Evolutionary conservation across 2,797 vertebrate genomes (phyloP).

Genomic region (Sitta carolinensis): DNA sequence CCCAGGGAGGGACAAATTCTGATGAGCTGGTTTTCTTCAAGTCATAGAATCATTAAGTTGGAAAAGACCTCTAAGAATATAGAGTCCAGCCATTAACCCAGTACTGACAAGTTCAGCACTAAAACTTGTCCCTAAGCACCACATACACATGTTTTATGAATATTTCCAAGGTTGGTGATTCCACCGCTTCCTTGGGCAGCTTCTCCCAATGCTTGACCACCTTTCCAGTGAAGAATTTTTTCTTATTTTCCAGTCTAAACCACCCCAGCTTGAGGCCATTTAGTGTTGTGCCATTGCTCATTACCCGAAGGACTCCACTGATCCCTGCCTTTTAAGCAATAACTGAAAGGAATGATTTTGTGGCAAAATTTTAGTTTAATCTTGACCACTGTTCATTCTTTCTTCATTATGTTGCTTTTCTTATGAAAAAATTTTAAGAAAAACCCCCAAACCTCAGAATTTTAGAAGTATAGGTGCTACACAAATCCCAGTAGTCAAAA

Average conservation of each 20-base stretch:
- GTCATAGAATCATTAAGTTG: not conserved
- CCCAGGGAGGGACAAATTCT: not conserved
- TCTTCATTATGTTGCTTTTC: not conserved
- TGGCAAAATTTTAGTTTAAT: not conserved
- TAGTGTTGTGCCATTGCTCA: not conserved
- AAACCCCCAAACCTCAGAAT: fast-evolving
- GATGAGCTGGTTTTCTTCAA: not conserved
- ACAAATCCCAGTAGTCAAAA: not conserved
- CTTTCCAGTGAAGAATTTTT: not conserved
- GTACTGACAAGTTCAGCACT: not conserved
- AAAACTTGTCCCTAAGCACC: not conserved
- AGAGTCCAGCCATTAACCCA: not conserved
- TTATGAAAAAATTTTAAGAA: not conserved
- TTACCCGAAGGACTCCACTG: fast-evolving
- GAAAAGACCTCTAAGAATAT: not conserved
- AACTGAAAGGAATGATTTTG: not conserved
- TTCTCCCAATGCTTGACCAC: not conserved
- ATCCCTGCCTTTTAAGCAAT: not conserved
- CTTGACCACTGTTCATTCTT: not conserved
- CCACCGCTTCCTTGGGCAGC: not conserved
- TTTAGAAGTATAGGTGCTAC: not conserved
- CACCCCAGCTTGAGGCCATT: not conserved
- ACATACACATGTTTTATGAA: not conserved
- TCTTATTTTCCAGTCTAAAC: not conserved
- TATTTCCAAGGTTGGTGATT: not conserved